These are phyloP conservation scores for Orthosia incerta DNA, from an alignment of 2,888 invertebrate genomes.

Conservation along the genomic window DNA sequence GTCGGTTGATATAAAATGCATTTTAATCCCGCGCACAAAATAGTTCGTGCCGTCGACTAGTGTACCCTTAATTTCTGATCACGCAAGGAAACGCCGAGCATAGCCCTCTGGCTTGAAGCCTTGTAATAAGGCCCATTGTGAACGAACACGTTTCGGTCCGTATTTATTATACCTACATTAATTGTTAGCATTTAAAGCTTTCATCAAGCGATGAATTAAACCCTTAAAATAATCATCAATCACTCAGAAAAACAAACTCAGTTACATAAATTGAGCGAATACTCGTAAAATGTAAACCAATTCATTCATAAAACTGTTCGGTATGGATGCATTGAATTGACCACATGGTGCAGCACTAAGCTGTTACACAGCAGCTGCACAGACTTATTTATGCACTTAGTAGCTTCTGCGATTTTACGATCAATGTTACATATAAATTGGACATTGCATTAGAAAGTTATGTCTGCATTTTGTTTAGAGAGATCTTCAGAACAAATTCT, in stretches of 20 bases:
- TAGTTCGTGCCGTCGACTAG: no score
- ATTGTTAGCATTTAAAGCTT: not conserved
- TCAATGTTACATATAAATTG: slow-evolving; percentile 42
- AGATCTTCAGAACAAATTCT: not conserved
- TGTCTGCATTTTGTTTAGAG: not conserved
- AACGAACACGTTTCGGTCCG: no score
- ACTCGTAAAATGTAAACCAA: slow-evolving; percentile 27
- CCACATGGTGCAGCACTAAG: slow-evolving; percentile 44
- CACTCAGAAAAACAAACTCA: not conserved
- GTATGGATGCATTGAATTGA: slow-evolving; percentile 41
- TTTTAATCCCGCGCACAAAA: no score
- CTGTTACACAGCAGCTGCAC: slow-evolving; percentile 41
- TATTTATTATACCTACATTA: not conserved
- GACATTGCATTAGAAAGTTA: slow-evolving; percentile 17
- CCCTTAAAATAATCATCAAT: slow-evolving; percentile 14
- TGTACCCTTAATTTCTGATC: no score
- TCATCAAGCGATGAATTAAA: not conserved
- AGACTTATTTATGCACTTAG: slow-evolving; percentile 54
- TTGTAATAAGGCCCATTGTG: no score
- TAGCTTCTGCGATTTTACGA: slow-evolving; percentile 52
- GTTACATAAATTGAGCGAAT: not conserved
- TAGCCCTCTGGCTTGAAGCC: no score
- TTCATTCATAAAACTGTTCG: slow-evolving; percentile 43
- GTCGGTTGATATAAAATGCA: no score
- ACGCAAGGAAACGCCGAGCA: no score